Evolutionary conservation across 1,140 invertebrate species (phyloP).

Genomic region (Achroia grisella): DNA sequence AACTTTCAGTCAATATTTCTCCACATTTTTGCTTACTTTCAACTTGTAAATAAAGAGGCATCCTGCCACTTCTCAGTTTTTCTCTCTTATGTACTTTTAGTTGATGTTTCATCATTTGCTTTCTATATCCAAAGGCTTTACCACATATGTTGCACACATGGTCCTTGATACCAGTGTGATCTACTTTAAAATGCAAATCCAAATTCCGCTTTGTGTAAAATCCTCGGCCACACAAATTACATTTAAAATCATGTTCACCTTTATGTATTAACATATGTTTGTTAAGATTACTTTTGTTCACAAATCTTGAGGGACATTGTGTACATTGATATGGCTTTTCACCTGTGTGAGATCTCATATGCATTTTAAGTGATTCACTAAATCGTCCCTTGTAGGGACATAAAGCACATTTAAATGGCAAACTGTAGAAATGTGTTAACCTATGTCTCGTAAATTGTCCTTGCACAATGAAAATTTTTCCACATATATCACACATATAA

Average conservation of each 20-base stretch:
- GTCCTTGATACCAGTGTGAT: constrained; percentile 70
- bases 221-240: constrained; percentile 43
- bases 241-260: constrained; percentile 46
- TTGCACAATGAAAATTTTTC: constrained; percentile 48
- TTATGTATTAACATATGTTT: constrained; percentile 59
- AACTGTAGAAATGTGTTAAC: constrained; percentile 45
- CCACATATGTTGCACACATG: constrained; percentile 69
- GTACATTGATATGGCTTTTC: constrained; percentile 70
- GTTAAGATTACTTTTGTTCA: constrained; percentile 71
- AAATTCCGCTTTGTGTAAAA: constrained; percentile 49
- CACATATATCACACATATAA: constrained; percentile 61
- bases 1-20: constrained; percentile 3
- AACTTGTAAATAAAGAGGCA: constrained; percentile 43
- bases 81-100: constrained; percentile 68
- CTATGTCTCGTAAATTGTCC: constrained; percentile 46
- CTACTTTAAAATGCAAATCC: constrained; percentile 59
- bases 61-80: constrained; percentile 47
- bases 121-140: constrained; percentile 70
- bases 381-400: constrained; percentile 61
- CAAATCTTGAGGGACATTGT: constrained; percentile 64
- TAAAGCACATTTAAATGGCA: constrained; percentile 52
- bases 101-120: constrained; percentile 72
- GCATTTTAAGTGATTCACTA: constrained; percentile 59
- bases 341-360: constrained; percentile 71
- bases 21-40: constrained; percentile 16